Conservation (phyloP, 1,140 invertebrate genomes). For the Microvelia longipes region DNA sequence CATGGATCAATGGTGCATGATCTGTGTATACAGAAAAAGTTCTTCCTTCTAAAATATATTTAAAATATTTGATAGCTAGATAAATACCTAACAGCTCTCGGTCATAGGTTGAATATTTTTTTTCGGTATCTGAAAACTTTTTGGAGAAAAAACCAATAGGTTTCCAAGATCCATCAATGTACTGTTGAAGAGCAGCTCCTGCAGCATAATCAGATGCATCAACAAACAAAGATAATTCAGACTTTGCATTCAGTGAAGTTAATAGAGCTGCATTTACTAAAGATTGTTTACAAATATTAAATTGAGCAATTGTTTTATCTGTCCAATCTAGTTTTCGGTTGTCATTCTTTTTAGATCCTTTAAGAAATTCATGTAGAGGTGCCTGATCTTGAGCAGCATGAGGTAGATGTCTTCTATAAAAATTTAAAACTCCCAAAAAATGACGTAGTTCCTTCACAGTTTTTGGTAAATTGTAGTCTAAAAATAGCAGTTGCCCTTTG, state of each 20-base stretch:
- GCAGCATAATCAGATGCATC: constrained; percentile 21
- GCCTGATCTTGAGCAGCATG: constrained; percentile 1
- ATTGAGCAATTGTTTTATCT: constrained; percentile 22
- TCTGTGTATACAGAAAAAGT: constrained; percentile 28
- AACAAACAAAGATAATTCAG: constrained; percentile 9
- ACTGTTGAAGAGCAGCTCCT: constrained; percentile 17
- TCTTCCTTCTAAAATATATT: constrained; percentile 30
- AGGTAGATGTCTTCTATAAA: background rate
- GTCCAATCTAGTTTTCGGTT: constrained; percentile 8
- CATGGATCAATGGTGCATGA: constrained; percentile 28
- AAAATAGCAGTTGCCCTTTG: background rate
- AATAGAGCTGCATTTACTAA: constrained; percentile 19
- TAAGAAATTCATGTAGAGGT: constrained; percentile 18
- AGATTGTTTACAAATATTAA: constrained; percentile 28
- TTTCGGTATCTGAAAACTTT: constrained; percentile 26
- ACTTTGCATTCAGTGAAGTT: constrained; percentile 8
- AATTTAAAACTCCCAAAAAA: constrained; percentile 10
- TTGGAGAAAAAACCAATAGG: constrained; percentile 30
- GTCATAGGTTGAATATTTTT: constrained; percentile 30
- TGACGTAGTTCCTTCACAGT: background rate
- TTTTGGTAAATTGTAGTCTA: background rate
- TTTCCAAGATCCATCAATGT: constrained; percentile 13
- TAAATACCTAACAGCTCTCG: constrained; percentile 34
- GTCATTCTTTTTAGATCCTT: constrained; percentile 22
- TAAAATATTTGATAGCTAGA: constrained; percentile 29